These are phyloP conservation scores for Gymnorhina tibicen DNA, from an alignment of 2,113 vertebrate species.

Conservation along the genomic window DNA sequence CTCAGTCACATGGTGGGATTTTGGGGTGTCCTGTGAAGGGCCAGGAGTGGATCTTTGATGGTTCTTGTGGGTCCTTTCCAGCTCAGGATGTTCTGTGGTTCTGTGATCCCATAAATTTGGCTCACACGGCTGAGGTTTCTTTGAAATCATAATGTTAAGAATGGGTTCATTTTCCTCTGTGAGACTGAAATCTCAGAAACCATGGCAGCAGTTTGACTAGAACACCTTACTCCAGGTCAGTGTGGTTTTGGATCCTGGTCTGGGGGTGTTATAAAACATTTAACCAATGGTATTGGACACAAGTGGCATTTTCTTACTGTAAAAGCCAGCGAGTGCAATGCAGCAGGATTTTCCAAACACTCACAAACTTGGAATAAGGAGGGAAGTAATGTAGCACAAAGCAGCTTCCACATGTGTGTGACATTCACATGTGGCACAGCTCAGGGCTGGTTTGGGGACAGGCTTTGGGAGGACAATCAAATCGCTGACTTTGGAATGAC, in stretches of 20 bases:
- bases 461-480: background rate
- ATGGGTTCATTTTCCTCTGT: background rate
- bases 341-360: background rate
- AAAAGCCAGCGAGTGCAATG: background rate
- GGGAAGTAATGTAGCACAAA: background rate
- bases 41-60: background rate
- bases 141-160: background rate
- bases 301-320: background rate
- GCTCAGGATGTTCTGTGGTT: background rate
- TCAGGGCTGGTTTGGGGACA: background rate
- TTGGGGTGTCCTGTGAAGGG: background rate
- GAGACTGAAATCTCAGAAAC: background rate
- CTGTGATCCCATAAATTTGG: background rate
- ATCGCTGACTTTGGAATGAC: background rate
- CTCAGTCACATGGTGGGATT: background rate
- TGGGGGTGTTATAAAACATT: background rate
- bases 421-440: fast-evolving
- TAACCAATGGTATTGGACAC: no score
- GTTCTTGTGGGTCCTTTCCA: background rate
- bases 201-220: background rate
- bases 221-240: background rate
- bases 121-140: background rate
- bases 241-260: background rate
- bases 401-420: background rate
- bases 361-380: background rate